phyloP scores from a whole-genome alignment of 2,888 invertebrate species.

The Dasypogon diadema region DNA sequence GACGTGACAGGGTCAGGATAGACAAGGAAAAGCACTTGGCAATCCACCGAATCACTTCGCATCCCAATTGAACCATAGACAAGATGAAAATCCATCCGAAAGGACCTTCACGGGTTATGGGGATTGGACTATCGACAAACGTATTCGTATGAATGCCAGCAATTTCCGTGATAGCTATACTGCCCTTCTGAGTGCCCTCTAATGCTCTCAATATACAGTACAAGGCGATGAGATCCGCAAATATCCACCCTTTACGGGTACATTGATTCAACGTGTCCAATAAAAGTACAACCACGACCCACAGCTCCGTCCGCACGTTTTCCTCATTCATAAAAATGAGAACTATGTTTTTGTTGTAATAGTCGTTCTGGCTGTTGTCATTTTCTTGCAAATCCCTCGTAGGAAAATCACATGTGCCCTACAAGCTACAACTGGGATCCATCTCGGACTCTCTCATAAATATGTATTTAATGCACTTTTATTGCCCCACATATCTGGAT shows the following conservation, averaged over 20 bases:
- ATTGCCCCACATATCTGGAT: background rate
- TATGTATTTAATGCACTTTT: slow-evolving; percentile 36
- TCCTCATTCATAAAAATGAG: slow-evolving; percentile 1
- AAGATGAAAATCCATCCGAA: slow-evolving; percentile 9
- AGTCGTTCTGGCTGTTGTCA: background rate
- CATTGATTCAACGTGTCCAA: background rate
- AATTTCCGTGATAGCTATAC: slow-evolving; percentile 20
- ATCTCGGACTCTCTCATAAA: background rate
- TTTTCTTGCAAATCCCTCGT: background rate
- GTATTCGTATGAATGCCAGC: slow-evolving; percentile 17
- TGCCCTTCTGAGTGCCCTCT: slow-evolving; percentile 22
- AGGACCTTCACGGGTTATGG: background rate
- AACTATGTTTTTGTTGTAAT: background rate
- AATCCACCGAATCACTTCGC: slow-evolving; percentile 28
- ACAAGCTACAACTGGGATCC: background rate
- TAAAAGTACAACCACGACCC: background rate
- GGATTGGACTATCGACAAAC: slow-evolving; percentile 20
- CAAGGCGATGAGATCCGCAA: background rate
- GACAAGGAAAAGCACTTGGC: slow-evolving; percentile 20
- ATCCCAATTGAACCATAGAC: slow-evolving; percentile 18
- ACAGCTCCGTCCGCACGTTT: background rate
- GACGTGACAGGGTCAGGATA: slow-evolving; percentile 1
- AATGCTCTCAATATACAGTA: background rate
- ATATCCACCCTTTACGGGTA: background rate
- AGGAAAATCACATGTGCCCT: background rate